Evolutionary conservation across 2,113 vertebrate species (phyloP).

Genomic region (Ovis aries): DNA sequence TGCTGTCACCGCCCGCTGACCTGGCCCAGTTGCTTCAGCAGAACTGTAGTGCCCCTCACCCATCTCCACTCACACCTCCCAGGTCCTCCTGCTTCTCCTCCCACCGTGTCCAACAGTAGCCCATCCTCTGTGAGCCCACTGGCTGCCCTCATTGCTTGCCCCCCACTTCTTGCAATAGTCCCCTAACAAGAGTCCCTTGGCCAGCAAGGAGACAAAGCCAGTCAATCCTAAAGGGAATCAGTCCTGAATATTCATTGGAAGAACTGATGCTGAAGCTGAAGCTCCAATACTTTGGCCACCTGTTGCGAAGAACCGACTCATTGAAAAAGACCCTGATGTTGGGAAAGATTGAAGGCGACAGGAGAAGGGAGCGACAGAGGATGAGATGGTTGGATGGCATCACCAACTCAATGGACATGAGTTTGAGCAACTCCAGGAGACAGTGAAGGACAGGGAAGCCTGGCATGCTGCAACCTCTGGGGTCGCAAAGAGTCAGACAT

Average conservation of each 20-base stretch:
- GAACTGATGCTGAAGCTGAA: not conserved
- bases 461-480: not conserved
- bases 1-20: not conserved
- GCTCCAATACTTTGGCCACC: not conserved
- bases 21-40: not conserved
- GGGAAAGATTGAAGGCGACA: not conserved
- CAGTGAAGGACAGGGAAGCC: not conserved
- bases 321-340: not conserved
- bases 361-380: not conserved
- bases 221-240: not conserved
- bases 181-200: not conserved
- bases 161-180: fast-evolving
- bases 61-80: not conserved
- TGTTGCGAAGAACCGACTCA: not conserved
- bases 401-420: not conserved
- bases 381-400: not conserved
- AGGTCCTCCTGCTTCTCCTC: not conserved
- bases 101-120: not conserved
- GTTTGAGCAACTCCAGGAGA: not conserved
- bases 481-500: not conserved
- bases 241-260: not conserved
- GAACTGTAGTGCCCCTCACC: not conserved
- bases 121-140: not conserved
- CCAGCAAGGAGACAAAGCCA: not conserved
- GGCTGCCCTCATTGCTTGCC: not conserved